Evolutionary conservation across 2,888 invertebrate genomes (phyloP), one percentile per base, ranked within the genome.

Genomic region (Cerceris ruficornis): DNA sequence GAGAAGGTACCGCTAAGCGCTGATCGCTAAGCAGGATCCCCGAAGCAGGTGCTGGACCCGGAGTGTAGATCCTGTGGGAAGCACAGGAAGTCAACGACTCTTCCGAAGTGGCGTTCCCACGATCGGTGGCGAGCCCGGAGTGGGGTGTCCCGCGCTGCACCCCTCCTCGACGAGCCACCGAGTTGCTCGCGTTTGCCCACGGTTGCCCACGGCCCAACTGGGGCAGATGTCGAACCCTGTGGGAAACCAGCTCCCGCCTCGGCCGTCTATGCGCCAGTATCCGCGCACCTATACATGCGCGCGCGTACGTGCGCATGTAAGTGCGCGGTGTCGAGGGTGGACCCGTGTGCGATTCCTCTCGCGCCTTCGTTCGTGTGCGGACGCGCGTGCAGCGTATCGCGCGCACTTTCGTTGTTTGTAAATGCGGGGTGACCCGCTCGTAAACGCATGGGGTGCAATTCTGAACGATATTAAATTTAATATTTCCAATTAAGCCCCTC

Each of bases 81-180:
- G 91, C 89, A 87, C 88, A 90, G 92, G 92, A 92, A 92, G 92
- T 92, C 92, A 92, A 92, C 90, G 90, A 92, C 91, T 91, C 91
- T 91, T 91, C 90, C 91, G 90, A 91, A 78, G 89, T 90, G 84
- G 77, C 88, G 90, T 91, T 92, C 91, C 93, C 92, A 92, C 91
- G 92, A 92, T 89, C 91, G 91, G 91, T 89, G 81, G 82, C 77
- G 69, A 54, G 80, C 55, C 62, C n/a, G 80, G 80, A 67, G 82
- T 67, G 81, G 84, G 75, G 78, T 80, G 78, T 75, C 68, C 74
- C 76, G 71, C 57, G 80, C 54, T 59, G 81, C 87, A 80, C 86
- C 87, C 87, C 86, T 85, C 82, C 80, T 72, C 70, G 81, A 76
- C 81, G 81, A 82, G 77, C 77, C 78, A 65, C 76, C 55, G 73